Base-by-base conservation (phyloP, 1,140 invertebrate species). In the Delia radicum region DNA sequence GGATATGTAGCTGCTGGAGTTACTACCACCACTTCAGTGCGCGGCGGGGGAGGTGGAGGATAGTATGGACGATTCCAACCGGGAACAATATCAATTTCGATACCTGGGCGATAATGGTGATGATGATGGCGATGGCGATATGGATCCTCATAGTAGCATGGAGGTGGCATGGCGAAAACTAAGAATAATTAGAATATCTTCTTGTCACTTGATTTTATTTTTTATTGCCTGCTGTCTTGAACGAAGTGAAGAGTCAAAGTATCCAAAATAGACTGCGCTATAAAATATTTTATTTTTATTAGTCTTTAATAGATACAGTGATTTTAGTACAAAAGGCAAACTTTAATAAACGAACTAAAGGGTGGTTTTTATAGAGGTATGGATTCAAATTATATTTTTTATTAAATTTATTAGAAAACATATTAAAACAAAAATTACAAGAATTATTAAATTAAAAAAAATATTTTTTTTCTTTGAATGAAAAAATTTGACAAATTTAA, bases 71-170 rank as follows among this genome's bases (percentile, higher is more conserved):
- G 72, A 55, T 31, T 48, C 29, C 29, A 69, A 28, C 72, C 72
- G 72, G 72, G 72, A 61, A 73, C 15, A 61, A 73, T 73, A 61
- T 73, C 72, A 61, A 73, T 73, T 24, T 73, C 72, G 42, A 73
- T 61, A 61, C 72, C 72, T 73, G 72, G 72, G 26, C 72, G 72
- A 61, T 61, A 42, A 73, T 73, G 72, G 37, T 73, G 72, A 61
- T 73, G 72, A 73, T 73, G 72, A 31, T 73, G 72, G 37, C 48
- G 72, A 61, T 73, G 42, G 24, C 15, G 37, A 61, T 48, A 73
- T 61, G 42, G 48, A 61, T 61, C 42, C 33, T 73, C 42, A 55
- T 73, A 48, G 42, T 73, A 73, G 1, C 42, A 42, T n/a, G 72
- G 72, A 13, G 72, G 72, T 31, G 46, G 37, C 72, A 61, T 48